A percentile compares a stretch with the other conserved stretches of the same genome.
Conservation (phyloP, 2,888 invertebrate species). For the Vannuccia rotundouncinata region DNA sequence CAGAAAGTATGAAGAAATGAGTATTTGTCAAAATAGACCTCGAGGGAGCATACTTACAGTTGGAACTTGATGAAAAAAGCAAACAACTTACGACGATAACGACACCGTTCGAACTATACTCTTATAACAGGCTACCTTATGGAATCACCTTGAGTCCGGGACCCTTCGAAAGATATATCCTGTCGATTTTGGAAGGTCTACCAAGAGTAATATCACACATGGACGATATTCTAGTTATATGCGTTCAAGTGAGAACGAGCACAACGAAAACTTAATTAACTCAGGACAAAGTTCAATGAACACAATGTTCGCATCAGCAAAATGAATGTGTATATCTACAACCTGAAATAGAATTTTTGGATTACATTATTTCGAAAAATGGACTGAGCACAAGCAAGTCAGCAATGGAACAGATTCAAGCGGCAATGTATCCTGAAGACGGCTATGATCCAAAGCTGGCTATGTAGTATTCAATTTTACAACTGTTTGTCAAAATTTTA, state of each 20-base stretch:
- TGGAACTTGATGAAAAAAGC: background rate
- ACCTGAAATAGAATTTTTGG: background rate
- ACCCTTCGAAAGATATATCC: background rate
- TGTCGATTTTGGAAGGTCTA: background rate
- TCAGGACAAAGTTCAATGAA: background rate
- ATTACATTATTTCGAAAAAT: background rate
- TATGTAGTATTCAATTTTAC: too few species aligned
- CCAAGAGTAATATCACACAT: background rate
- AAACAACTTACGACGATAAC: background rate
- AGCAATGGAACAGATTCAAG: background rate
- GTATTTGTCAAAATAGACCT: slow-evolving; percentile 6
- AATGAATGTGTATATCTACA: background rate
- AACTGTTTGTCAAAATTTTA: background rate
- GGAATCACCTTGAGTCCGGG: background rate
- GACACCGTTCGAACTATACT: background rate
- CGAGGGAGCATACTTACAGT: background rate
- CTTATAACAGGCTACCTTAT: background rate
- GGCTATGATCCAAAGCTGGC: background rate
- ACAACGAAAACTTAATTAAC: background rate
- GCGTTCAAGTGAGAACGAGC: background rate
- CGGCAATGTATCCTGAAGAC: background rate
- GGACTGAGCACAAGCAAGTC: background rate
- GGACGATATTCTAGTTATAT: background rate
- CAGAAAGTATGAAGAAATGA: background rate
- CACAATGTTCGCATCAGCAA: background rate